Percentiles rank a stretch among this genome's conserved stretches.
Conservation (phyloP, 2,113 vertebrate genomes). For the Ellobius talpinus region DNA sequence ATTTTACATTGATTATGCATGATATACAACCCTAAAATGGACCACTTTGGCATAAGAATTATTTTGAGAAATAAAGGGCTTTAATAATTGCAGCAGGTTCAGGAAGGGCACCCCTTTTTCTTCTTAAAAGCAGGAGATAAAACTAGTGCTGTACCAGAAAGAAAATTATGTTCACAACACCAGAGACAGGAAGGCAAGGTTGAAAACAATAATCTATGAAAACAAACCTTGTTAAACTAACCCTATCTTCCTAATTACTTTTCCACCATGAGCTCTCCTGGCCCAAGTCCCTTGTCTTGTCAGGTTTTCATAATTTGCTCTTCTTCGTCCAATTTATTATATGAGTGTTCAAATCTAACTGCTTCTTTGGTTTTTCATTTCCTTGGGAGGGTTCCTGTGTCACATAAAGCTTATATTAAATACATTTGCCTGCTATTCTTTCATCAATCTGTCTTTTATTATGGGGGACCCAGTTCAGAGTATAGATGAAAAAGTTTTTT, state of each 20-base stretch:
- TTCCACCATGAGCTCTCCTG: background rate
- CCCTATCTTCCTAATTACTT: constrained; percentile 57
- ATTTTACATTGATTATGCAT: background rate
- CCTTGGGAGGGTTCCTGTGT: background rate
- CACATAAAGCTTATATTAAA: constrained; percentile 21
- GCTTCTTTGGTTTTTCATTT: constrained; percentile 34
- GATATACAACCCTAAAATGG: background rate
- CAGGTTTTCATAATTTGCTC: constrained; percentile 48
- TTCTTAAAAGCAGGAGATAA: background rate
- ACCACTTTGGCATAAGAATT: background rate
- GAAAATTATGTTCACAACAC: constrained; percentile 15
- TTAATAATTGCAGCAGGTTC: background rate
- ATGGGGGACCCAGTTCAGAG: background rate
- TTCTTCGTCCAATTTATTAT: constrained; percentile 24
- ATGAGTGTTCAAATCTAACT: background rate
- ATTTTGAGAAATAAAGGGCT: background rate
- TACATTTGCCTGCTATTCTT: constrained; percentile 8
- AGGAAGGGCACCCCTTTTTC: background rate
- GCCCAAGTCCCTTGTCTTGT: constrained; percentile 7
- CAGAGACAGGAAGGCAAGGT: background rate
- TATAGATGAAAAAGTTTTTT: background rate
- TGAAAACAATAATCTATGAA: background rate
- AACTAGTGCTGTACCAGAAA: background rate
- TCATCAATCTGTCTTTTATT: constrained; percentile 46
- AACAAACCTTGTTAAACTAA: constrained; percentile 51